Conservation (phyloP, 2,888 invertebrate genomes). For the Agonopterix heracliana region DNA sequence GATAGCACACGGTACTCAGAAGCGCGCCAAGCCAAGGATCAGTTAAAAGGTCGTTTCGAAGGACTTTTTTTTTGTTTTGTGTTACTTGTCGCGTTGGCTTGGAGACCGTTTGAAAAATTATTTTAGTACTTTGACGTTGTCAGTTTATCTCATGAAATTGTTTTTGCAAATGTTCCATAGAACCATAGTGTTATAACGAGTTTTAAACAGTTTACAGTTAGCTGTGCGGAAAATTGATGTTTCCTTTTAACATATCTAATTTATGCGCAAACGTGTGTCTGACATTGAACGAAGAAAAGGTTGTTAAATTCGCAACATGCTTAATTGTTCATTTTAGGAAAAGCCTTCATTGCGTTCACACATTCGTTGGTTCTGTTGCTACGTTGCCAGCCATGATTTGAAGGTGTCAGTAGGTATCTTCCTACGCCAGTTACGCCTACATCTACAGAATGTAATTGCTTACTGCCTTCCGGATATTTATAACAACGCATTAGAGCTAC, state of each 20-base stretch:
- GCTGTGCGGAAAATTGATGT: constrained; percentile 12
- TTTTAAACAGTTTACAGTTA: constrained; percentile 16
- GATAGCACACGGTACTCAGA: constrained; percentile 59
- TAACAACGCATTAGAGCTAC: constrained; percentile 32
- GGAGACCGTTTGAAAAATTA: constrained; percentile 20
- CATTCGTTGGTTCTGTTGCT: constrained; percentile 22
- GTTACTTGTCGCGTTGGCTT: constrained; percentile 42
- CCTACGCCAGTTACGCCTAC: constrained; percentile 44
- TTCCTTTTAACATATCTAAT: constrained; percentile 14
- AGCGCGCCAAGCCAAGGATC: constrained; percentile 24
- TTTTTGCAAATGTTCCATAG: too few relatives aligned
- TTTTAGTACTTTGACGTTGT: not conserved
- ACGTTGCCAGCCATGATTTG: constrained; percentile 25
- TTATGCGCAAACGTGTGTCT: constrained; percentile 14
- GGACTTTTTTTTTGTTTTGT: constrained; percentile 59
- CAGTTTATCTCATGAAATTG: too few relatives aligned
- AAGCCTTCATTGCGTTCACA: constrained; percentile 27
- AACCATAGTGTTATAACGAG: not conserved
- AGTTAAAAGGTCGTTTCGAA: constrained; percentile 52
- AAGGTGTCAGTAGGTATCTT: constrained; percentile 25
- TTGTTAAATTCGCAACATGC: constrained; percentile 25
- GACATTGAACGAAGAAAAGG: constrained; percentile 32
- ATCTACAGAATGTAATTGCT: constrained; percentile 47
- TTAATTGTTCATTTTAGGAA: constrained; percentile 24
- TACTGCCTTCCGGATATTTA: constrained; percentile 53